Conservation (phyloP, 2,113 vertebrate genomes). For the Campylorhamphus procurvoides region DNA sequence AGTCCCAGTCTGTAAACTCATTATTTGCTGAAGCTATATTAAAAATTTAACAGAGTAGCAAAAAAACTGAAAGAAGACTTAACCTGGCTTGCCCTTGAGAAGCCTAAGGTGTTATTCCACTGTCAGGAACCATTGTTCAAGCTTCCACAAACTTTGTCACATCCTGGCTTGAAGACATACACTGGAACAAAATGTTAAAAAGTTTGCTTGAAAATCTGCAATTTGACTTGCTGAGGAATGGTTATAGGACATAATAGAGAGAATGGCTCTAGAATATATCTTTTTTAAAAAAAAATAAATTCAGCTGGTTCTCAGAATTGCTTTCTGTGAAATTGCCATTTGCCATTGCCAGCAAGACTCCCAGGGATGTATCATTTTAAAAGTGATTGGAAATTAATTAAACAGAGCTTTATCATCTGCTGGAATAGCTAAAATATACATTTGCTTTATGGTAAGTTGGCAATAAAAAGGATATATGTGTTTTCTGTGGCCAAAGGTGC, state of each 20-base stretch:
- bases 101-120: neutral
- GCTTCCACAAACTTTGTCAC: neutral
- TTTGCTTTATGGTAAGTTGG: neutral
- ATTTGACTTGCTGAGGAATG: neutral
- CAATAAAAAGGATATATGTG: neutral
- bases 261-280: neutral
- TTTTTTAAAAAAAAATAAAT: neutral
- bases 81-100: neutral
- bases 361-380: neutral
- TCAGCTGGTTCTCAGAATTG: slow-evolving; percentile 5
- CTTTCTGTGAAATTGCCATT: neutral
- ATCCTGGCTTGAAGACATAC: neutral
- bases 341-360: neutral
- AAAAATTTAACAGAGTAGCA: neutral
- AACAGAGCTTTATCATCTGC: neutral
- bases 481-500: accelerated
- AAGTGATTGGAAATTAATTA: neutral
- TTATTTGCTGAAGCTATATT: neutral
- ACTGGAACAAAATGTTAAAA: neutral
- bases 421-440: neutral
- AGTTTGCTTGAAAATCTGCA: neutral
- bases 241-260: neutral
- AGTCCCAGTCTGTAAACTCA: neutral
- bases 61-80: neutral
- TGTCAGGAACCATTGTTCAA: neutral